Evolutionary conservation across 2,797 vertebrate genomes (phyloP).

Genomic region (Lerista edwardsae): DNA sequence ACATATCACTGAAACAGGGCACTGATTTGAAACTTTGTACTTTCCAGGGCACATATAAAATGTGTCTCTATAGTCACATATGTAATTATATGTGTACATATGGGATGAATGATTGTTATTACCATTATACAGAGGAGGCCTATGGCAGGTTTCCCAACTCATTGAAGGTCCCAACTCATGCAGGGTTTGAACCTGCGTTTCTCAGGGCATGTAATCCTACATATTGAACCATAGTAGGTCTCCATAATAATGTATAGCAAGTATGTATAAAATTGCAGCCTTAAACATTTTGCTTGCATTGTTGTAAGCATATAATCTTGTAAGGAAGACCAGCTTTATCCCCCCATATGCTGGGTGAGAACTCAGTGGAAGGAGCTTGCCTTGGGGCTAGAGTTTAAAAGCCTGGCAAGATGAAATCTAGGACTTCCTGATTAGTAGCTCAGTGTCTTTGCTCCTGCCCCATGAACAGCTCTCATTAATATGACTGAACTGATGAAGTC

Average conservation of each 20-base stretch:
- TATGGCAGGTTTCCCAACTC: background rate
- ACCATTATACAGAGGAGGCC: background rate
- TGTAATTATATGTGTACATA: background rate
- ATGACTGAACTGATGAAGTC: slow-evolving; percentile 19
- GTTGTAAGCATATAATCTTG: background rate
- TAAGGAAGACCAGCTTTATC: background rate
- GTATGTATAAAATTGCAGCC: too few species aligned
- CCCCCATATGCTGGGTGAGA: background rate
- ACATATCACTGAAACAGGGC: too few species aligned
- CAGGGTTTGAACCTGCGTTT: background rate
- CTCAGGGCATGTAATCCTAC: background rate
- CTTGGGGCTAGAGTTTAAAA: background rate
- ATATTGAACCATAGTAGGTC: background rate
- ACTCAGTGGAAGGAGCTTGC: background rate
- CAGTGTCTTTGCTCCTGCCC: background rate
- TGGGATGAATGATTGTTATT: background rate
- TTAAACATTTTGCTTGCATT: too few species aligned
- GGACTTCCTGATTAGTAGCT: background rate
- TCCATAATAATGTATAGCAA: background rate
- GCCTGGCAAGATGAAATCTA: background rate
- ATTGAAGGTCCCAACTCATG: too few species aligned
- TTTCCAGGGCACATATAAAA: background rate
- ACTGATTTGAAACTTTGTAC: background rate
- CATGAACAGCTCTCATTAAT: slow-evolving; percentile 6
- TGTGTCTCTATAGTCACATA: background rate